Evolutionary conservation across 2,888 invertebrate genomes (phyloP), one percentile per base, ranked within the genome.

Genomic region (Eremobia ochroleuca): DNA sequence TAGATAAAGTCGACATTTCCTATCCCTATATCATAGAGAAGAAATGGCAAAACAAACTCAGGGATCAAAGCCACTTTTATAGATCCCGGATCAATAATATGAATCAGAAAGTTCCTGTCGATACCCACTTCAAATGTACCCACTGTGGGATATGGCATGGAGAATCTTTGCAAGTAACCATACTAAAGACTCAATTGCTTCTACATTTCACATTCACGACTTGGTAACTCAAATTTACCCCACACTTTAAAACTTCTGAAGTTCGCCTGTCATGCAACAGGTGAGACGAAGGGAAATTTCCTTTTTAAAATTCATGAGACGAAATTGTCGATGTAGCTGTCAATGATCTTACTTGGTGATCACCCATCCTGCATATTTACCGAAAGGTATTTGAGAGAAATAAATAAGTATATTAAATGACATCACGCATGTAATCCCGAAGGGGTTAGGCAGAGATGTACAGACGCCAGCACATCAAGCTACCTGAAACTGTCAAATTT

Each of bases 291-390:
- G 75, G 79, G 74, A 85, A 89, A 89, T 87, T 85, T 86, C 67
- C 88, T 88, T 83, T 90, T 91, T 90, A 91, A 91, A 91, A 91
- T 91, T 91, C 90, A 91, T 91, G 91, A 91, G 90, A 77, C 70
- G 80, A 89, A 89, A 91, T 89, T 90, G 88, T 88, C 90, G 87
- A 86, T 84, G 80, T 76, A 74, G 73, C 83, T 77, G 68, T 73
- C 79, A 77, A 83, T 84, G 81, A 77, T 87, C 86, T 76, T 70
- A 75, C 79, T 64, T 49, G 40, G 65, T 67, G 82, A 79, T 85
- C 79, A 76, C 15, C 62, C 59, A 75, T 25, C 49, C 49, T 73
- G 59, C 58, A 68, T 76, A 76, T 81, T 75, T 77, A 85, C 43
- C 46, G 13, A 52, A 37, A 66, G 31, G 5, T 61, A 31, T 79